A percentile compares a stretch with the other conserved stretches of the same genome.
These are phyloP conservation scores for Gyps fulvus DNA, from an alignment of 2,113 vertebrate genomes.

Conservation along the genomic window DNA sequence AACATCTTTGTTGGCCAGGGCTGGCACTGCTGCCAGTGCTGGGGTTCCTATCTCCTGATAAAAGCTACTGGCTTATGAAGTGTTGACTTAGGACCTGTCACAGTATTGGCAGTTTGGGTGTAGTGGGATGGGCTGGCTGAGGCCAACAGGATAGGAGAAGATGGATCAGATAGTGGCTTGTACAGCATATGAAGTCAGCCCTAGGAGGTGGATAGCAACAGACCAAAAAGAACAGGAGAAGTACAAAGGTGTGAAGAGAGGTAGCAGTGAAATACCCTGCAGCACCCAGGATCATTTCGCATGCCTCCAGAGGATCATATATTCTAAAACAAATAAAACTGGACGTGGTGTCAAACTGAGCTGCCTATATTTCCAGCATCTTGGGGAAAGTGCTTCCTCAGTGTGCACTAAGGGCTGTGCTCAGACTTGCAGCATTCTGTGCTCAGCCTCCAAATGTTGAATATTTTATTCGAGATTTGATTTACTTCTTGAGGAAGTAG, in stretches of 20 bases:
- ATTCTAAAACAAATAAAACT: neutral
- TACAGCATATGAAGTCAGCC: neutral
- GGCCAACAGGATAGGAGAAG: neutral
- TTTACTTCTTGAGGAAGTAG: constrained; percentile 46
- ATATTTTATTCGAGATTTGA: constrained; percentile 18
- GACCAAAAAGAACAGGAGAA: neutral
- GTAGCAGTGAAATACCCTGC: neutral
- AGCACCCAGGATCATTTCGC: neutral
- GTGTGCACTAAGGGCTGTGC: neutral
- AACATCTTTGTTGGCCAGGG: neutral
- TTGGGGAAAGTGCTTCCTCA: neutral
- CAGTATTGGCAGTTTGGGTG: neutral
- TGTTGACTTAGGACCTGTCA: neutral
- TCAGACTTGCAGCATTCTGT: neutral
- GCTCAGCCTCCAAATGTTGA: neutral
- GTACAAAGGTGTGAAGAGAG: neutral
- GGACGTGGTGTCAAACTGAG: neutral
- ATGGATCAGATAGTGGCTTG: neutral
- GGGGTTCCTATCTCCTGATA: neutral
- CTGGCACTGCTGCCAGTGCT: neutral
- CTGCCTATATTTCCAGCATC: neutral
- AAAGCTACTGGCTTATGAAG: neutral
- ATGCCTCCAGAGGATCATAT: neutral
- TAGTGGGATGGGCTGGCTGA: neutral
- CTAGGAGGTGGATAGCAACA: neutral